Percentiles rank a stretch among this genome's conserved stretches.
phyloP scores from a whole-genome alignment of 2,797 vertebrate genomes.

The Smutsia gigantea region DNA sequence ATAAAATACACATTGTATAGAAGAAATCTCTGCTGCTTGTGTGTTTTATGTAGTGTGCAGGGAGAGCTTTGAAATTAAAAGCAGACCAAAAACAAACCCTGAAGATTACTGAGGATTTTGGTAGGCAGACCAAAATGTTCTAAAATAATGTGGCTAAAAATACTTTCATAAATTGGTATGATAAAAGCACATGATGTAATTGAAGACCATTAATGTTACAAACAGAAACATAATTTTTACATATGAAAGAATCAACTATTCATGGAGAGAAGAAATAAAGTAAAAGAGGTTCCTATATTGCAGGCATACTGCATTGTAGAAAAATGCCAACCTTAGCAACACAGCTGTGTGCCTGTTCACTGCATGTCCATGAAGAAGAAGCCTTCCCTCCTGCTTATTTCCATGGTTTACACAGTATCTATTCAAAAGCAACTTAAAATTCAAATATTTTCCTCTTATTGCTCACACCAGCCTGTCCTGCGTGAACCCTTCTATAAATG shows the following conservation, averaged over 20 bases:
- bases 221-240: constrained; percentile 59
- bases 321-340: background rate
- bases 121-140: constrained; percentile 48
- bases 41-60: constrained; percentile 34
- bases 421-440: constrained; percentile 24
- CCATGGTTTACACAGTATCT: background rate
- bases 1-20: constrained; percentile 27
- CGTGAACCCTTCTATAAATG: background rate
- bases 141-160: constrained; percentile 58
- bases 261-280: constrained; percentile 39
- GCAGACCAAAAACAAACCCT: constrained; percentile 44
- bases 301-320: background rate
- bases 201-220: constrained; percentile 49
- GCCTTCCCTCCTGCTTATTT: background rate
- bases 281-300: background rate
- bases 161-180: constrained; percentile 45
- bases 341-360: background rate
- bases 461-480: background rate
- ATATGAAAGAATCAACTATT: constrained; percentile 12
- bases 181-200: constrained; percentile 44
- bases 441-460: background rate
- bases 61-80: constrained; percentile 65
- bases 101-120: constrained; percentile 16
- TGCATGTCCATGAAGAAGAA: background rate
- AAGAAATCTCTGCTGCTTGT: background rate